Conservation (phyloP, 2,113 vertebrate genomes). For the Columba janthina region DNA sequence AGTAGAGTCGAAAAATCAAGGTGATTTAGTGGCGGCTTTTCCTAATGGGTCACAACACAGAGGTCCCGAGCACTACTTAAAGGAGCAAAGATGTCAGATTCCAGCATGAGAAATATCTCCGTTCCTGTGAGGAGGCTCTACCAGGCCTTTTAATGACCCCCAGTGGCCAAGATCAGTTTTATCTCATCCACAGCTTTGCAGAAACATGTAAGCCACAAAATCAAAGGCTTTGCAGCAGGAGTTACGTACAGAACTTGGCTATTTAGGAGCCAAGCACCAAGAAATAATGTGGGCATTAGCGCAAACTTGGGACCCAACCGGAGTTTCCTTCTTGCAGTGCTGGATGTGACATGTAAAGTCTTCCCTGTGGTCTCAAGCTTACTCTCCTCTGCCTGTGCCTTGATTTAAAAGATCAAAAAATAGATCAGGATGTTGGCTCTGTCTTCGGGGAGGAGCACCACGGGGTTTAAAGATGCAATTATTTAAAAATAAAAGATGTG, state of each 20-base stretch:
- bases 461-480: background rate
- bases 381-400: background rate
- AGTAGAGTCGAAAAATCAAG: background rate
- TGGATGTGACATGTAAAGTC: rapidly evolving
- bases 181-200: background rate
- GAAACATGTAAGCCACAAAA: background rate
- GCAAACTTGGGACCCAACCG: background rate
- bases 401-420: conserved; percentile 18
- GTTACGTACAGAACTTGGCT: rapidly evolving
- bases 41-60: background rate
- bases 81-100: background rate
- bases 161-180: conserved; percentile 54
- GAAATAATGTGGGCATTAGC: rapidly evolving
- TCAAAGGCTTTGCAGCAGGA: background rate
- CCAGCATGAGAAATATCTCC: background rate
- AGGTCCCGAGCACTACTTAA: background rate
- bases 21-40: background rate
- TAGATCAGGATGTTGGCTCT: background rate
- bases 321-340: background rate
- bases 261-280: rapidly evolving
- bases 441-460: background rate
- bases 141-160: conserved; percentile 65
- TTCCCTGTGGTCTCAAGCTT: background rate
- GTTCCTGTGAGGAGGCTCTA: conserved; percentile 2
- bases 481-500: background rate